Conservation (phyloP, 92 coral and sea anemone species). For the Epizoanthus scotinus region DNA sequence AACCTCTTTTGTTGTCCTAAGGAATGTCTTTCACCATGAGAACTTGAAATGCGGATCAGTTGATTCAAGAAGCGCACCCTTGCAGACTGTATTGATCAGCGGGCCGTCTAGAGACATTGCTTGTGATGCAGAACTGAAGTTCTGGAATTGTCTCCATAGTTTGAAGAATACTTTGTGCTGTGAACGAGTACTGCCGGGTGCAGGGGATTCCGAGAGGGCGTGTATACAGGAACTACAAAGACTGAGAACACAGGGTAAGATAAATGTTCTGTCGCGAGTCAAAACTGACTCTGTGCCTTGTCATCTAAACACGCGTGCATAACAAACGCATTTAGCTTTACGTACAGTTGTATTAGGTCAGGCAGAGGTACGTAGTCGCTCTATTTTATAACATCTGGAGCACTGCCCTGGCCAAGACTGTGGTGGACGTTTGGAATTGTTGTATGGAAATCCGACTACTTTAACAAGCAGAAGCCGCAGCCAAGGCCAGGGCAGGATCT, state of each 20-base stretch:
- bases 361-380: not conserved
- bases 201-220: conserved; percentile 70
- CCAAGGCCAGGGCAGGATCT: too few relatives aligned
- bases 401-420: too few relatives aligned
- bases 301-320: not conserved
- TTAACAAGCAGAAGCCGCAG: too few relatives aligned
- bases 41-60: conserved; percentile 26
- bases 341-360: too few relatives aligned
- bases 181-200: conserved; percentile 83
- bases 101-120: conserved; percentile 74
- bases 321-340: too few relatives aligned
- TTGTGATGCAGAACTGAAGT: conserved; percentile 67
- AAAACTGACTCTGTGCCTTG: too few relatives aligned
- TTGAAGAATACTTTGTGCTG: conserved; percentile 66
- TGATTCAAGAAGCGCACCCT: conserved; percentile 16
- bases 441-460: too few relatives aligned
- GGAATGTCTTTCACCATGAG: conserved; percentile 3
- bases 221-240: conserved; percentile 59
- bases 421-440: not conserved
- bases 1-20: conserved; percentile 32
- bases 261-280: not conserved
- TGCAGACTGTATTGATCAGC: conserved; percentile 78
- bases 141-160: conserved; percentile 83
- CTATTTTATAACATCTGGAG: too few relatives aligned
- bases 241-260: conserved; percentile 16